Evolutionary conservation across 2,888 invertebrate species (phyloP).

Genomic region (Linnaemya vulpina): DNA sequence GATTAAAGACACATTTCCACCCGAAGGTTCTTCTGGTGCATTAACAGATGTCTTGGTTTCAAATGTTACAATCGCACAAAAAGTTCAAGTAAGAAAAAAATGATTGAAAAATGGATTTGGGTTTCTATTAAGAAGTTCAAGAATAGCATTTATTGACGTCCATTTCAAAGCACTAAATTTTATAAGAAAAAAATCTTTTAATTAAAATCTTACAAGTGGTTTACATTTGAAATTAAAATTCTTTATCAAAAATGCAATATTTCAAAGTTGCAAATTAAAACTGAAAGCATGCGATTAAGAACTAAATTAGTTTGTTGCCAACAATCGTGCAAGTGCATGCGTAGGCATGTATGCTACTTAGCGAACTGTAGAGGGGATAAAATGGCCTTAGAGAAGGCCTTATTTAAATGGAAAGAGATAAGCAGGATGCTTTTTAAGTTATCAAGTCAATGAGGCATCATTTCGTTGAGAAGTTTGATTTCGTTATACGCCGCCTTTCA

Average conservation of each 20-base stretch:
- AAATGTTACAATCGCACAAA: too few relatives aligned
- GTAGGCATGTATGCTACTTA: neutral
- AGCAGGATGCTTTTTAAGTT: too few relatives aligned
- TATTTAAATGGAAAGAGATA: neutral
- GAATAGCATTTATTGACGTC: neutral
- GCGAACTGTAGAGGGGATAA: neutral
- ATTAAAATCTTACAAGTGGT: neutral
- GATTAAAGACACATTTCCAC: neutral
- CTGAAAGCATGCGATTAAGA: constrained; percentile 14
- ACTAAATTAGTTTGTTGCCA: neutral
- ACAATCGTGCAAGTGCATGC: neutral
- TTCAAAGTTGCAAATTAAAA: constrained; percentile 23
- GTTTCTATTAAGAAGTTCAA: neutral
- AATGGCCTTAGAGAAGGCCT: neutral
- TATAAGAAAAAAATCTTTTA: neutral
- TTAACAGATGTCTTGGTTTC: too few relatives aligned
- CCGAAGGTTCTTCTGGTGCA: neutral
- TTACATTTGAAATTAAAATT: constrained; percentile 1
- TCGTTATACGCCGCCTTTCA: too few relatives aligned
- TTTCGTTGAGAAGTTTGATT: too few relatives aligned
- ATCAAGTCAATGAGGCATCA: too few relatives aligned
- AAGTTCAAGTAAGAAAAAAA: neutral
- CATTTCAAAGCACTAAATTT: neutral
- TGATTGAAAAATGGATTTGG: neutral
- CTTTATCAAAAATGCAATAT: constrained; percentile 4